Evolutionary conservation across 2,888 invertebrate species (phyloP).

Genomic region (Zygogramma bicolorata): DNA sequence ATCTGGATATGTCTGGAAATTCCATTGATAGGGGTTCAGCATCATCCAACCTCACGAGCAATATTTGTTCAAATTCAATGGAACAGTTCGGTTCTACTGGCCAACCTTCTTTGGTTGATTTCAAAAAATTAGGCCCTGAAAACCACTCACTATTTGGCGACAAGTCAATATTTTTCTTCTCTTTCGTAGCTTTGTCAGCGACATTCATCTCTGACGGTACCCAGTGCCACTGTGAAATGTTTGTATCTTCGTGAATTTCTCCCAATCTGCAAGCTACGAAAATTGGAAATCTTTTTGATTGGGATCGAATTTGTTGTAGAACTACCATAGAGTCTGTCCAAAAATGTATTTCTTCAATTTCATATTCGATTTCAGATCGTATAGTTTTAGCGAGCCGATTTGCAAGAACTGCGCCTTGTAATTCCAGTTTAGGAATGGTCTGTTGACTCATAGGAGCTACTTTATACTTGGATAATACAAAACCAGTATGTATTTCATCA

Average conservation of each 20-base stretch:
- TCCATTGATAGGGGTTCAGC: conserved; percentile 1
- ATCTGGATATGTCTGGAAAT: conserved; percentile 7
- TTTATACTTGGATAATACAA: not conserved
- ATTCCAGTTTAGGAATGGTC: not conserved
- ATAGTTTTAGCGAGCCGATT: not conserved
- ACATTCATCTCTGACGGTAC: no score
- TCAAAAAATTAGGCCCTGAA: not conserved
- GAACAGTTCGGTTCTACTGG: not conserved
- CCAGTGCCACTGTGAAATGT: not conserved
- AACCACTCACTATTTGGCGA: not conserved
- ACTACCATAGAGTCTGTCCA: not conserved
- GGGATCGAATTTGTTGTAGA: not conserved
- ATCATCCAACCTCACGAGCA: not conserved
- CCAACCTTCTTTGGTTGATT: not conserved
- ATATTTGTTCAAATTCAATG: not conserved
- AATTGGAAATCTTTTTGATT: not conserved
- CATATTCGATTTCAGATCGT: not conserved
- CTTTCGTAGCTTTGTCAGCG: not conserved
- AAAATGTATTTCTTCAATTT: not conserved
- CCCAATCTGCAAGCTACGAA: not conserved
- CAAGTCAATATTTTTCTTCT: not conserved
- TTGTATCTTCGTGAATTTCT: not conserved
- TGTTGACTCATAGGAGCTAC: not conserved
- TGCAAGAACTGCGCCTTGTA: conserved; percentile 1
- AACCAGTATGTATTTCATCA: not conserved